Conservation (phyloP, 2,797 vertebrate species). For the Anolis apletophallus region DNA sequence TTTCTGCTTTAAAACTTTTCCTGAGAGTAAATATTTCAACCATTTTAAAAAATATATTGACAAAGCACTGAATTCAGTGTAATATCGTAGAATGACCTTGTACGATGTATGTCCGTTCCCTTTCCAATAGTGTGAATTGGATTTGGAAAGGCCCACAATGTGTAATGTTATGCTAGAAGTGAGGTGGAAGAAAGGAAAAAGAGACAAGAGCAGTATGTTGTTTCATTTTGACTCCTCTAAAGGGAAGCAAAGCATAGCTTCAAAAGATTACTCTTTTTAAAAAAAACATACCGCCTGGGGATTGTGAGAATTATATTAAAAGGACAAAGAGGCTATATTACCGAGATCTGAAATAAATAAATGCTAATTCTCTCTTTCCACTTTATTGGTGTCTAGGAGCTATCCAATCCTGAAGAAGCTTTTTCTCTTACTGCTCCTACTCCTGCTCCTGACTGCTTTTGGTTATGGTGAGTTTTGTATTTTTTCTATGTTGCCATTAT, state of each 20-base stretch:
- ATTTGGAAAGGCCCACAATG: background rate
- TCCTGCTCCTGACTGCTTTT: slow-evolving; percentile 70
- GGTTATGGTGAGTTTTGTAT: slow-evolving; percentile 70
- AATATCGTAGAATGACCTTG: background rate
- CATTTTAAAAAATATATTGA: too few relatives aligned
- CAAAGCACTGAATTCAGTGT: too few relatives aligned
- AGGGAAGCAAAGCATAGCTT: too few relatives aligned
- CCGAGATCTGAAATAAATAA: too few relatives aligned
- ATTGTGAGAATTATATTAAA: too few relatives aligned
- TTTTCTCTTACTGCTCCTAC: slow-evolving; percentile 72
- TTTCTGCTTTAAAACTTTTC: too few relatives aligned
- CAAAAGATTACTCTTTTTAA: too few relatives aligned
- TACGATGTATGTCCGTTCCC: background rate
- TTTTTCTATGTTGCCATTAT: background rate
- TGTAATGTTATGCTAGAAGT: background rate
- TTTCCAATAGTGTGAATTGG: background rate
- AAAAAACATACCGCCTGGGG: too few relatives aligned
- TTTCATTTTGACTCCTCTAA: too few relatives aligned
- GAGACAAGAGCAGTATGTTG: too few relatives aligned
- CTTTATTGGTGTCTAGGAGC: slow-evolving; percentile 49
- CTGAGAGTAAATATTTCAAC: too few relatives aligned
- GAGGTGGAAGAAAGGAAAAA: background rate
- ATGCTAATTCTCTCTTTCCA: background rate
- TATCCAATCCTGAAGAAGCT: slow-evolving; percentile 70
- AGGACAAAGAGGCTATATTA: too few relatives aligned